Conservation (phyloP, 35 echinoderm and acorn worm species). For the Patiria miniata region DNA sequence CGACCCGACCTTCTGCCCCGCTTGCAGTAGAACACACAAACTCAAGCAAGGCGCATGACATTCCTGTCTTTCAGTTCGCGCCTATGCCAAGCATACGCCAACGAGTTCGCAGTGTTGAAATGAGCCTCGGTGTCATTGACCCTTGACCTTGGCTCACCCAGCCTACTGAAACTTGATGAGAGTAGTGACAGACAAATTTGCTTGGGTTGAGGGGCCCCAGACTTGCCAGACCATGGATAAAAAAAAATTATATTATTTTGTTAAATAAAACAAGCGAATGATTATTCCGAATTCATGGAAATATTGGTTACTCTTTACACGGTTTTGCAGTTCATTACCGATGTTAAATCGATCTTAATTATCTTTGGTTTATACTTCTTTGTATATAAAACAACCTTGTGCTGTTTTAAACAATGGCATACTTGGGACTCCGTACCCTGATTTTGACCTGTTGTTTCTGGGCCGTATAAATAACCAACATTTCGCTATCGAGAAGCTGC, state of each 20-base stretch:
- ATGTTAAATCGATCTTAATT: too few species aligned
- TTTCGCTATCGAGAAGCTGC: background rate
- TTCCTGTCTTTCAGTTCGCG: conserved; percentile 6
- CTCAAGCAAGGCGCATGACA: background rate
- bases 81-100: conserved; percentile 11
- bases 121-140: conserved; percentile 19
- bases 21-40: background rate
- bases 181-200: background rate
- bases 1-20: background rate
- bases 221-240: background rate
- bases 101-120: conserved; percentile 23
- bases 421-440: background rate
- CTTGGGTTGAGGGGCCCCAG: background rate
- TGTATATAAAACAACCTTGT: too few species aligned
- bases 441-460: background rate
- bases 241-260: too few species aligned
- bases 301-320: too few species aligned
- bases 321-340: too few species aligned
- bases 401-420: background rate
- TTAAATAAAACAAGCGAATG: too few species aligned
- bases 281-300: too few species aligned
- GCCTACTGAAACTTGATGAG: conserved; percentile 24
- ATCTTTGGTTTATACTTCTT: too few species aligned
- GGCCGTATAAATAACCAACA: conserved; percentile 12
- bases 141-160: background rate